A percentile compares a stretch with the other conserved stretches of the same genome.
phyloP scores from a whole-genome alignment of 2,113 vertebrate genomes.

The Anseranas semipalmata region DNA sequence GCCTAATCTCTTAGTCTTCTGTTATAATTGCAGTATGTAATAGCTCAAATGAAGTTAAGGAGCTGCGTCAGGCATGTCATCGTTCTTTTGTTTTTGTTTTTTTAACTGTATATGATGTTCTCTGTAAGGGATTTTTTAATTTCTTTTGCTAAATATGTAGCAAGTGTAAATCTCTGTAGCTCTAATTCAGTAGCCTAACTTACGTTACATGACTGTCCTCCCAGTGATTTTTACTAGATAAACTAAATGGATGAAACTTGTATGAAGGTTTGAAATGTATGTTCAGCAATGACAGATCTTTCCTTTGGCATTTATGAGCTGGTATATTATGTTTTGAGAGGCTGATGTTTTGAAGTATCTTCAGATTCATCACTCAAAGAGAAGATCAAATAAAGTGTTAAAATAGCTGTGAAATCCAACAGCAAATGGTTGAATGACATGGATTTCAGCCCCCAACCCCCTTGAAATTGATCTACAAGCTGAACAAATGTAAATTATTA shows the following conservation, averaged over 20 bases:
- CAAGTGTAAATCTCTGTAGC: not conserved
- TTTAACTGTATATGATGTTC: not conserved
- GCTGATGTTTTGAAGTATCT: not conserved
- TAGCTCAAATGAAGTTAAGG: not conserved
- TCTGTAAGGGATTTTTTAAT: not conserved
- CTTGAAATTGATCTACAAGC: not conserved
- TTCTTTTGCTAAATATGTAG: not conserved
- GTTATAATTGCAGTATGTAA: not conserved
- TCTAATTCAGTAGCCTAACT: not conserved
- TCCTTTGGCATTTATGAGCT: not conserved
- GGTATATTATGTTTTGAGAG: not conserved
- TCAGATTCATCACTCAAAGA: not conserved
- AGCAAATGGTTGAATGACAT: not conserved
- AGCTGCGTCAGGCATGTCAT: not conserved
- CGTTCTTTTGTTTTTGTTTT: not conserved
- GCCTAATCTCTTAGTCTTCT: not conserved
- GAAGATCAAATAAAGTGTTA: slow-evolving; percentile 19
- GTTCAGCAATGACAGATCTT: not conserved
- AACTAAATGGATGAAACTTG: not conserved
- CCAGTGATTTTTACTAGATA: not conserved
- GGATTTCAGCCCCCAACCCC: not conserved
- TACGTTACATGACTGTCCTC: not conserved
- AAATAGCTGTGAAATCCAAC: not conserved
- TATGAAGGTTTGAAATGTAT: not conserved
- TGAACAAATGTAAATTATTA: not conserved